Conservation (phyloP, 2,113 vertebrate species). For the Ceratotherium simum region DNA sequence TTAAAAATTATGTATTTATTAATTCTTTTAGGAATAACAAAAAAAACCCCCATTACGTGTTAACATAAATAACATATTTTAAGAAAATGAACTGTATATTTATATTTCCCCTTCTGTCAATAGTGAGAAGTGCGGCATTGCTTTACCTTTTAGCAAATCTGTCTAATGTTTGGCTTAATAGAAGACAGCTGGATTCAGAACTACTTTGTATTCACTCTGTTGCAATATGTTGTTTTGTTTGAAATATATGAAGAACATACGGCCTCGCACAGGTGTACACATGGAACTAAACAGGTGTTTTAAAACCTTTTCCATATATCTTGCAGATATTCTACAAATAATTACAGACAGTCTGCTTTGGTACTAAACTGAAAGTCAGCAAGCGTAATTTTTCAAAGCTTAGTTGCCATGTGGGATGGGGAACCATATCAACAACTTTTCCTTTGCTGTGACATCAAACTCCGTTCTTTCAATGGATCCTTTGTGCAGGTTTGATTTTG, state of each 20-base stretch:
- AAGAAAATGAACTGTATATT: background rate
- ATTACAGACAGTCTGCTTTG: background rate
- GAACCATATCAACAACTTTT: accelerated
- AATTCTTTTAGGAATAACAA: background rate
- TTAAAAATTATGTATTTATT: background rate
- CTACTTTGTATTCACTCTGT: background rate
- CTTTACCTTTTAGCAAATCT: background rate
- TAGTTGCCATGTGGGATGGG: accelerated
- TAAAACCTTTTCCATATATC: background rate
- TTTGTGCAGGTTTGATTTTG: accelerated
- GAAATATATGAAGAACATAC: background rate
- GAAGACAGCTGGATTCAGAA: background rate
- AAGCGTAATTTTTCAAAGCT: background rate
- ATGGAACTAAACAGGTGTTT: background rate
- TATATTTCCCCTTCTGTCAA: accelerated
- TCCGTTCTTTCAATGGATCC: background rate
- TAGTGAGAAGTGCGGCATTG: accelerated
- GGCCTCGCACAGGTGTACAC: background rate
- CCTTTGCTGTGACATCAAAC: background rate
- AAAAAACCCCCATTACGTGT: too few relatives aligned
- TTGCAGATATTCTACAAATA: background rate
- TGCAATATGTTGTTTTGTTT: background rate
- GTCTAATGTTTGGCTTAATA: background rate
- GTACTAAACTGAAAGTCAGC: background rate
- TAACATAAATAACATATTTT: background rate